Conservation (phyloP, 2,113 vertebrate genomes). For the Hippocampus barbouri region DNA sequence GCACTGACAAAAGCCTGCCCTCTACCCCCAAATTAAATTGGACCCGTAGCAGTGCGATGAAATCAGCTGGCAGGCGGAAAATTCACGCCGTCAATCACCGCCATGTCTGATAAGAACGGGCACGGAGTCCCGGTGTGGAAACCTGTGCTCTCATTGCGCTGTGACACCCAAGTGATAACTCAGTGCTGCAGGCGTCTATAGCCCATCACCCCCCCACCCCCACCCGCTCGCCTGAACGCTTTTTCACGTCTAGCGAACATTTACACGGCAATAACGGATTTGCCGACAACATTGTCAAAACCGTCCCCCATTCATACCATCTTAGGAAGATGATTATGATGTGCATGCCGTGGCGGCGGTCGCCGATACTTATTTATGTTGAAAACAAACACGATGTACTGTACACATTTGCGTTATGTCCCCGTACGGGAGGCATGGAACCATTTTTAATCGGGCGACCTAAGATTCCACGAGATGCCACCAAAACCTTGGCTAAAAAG, state of each 20-base stretch:
- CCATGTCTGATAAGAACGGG: conserved; percentile 73
- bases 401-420: too few species aligned
- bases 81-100: conserved; percentile 74
- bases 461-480: not conserved
- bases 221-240: conserved; percentile 34
- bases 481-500: not conserved
- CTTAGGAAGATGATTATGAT: not conserved
- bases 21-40: conserved; percentile 78
- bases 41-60: conserved; percentile 75
- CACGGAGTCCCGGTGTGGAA: conserved; percentile 65
- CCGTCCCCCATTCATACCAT: not conserved
- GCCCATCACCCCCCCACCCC: conserved; percentile 53
- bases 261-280: not conserved
- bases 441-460: not conserved
- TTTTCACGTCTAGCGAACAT: conserved; percentile 28
- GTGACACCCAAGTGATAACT: conserved; percentile 72
- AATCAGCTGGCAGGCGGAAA: conserved; percentile 76
- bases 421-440: not conserved
- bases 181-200: conserved; percentile 61
- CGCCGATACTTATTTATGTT: not conserved
- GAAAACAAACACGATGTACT: not conserved
- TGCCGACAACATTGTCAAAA: not conserved
- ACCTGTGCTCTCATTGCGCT: conserved; percentile 70
- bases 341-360: not conserved
- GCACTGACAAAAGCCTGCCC: conserved; percentile 76